Evolutionary conservation across 2,113 vertebrate genomes (phyloP).

Genomic region (Morone saxatilis): DNA sequence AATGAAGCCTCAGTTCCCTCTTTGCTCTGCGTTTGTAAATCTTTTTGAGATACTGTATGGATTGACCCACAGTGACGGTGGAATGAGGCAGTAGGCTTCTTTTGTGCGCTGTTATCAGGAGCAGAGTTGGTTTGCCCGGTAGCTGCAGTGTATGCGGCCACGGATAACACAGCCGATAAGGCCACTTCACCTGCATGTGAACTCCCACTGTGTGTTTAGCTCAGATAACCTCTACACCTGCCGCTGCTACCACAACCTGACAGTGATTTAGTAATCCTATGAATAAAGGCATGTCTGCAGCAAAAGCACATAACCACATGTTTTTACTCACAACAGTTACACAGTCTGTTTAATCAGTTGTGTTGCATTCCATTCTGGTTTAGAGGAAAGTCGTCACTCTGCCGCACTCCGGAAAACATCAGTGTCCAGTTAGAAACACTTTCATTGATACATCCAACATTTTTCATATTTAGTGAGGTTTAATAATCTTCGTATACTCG

Average conservation of each 20-base stretch:
- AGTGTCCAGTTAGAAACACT: neutral
- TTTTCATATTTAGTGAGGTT: neutral
- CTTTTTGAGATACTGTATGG: constrained; percentile 8
- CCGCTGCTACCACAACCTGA: constrained; percentile 5
- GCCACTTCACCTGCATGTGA: constrained; percentile 71
- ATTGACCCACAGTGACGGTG: neutral
- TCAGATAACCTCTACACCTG: constrained; percentile 57
- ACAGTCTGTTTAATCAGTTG: constrained; percentile 1
- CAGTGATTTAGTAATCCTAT: constrained; percentile 49
- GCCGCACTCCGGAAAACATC: neutral
- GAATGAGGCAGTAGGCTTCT: neutral
- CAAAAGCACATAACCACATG: constrained; percentile 1
- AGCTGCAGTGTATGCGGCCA: constrained; percentile 30
- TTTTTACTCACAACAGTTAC: constrained; percentile 6
- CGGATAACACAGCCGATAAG: constrained; percentile 50
- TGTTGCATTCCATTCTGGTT: neutral
- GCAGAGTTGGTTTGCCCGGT: constrained; percentile 26
- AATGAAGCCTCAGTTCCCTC: constrained; percentile 16
- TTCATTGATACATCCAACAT: neutral
- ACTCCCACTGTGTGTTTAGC: constrained; percentile 63
- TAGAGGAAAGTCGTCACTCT: neutral
- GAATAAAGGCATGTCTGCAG: constrained; percentile 26
- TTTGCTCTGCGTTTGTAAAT: constrained; percentile 18
- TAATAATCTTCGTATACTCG: neutral
- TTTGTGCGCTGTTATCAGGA: constrained; percentile 38